Evolutionary conservation across 2,113 vertebrate species (phyloP).

Genomic region (Hydrolagus affinis): DNA sequence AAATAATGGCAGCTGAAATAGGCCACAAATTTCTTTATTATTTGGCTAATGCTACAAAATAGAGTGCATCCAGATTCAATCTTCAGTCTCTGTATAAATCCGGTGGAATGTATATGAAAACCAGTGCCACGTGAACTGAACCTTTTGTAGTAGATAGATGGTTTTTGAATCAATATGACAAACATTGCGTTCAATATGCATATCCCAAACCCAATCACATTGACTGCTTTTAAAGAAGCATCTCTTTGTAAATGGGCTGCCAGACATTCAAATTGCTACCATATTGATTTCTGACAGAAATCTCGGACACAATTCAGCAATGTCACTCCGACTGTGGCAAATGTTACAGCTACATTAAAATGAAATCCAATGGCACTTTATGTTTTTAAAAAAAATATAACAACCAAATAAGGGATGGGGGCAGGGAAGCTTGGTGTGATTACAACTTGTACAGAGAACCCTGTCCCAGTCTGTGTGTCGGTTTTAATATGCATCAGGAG

Average conservation of each 20-base stretch:
- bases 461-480: no score
- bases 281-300: background rate
- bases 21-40: background rate
- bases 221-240: background rate
- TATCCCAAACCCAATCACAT: background rate
- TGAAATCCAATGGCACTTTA: background rate
- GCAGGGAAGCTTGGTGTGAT: no score
- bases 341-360: background rate
- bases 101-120: background rate
- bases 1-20: background rate
- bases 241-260: background rate
- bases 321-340: background rate
- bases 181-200: background rate
- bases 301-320: background rate
- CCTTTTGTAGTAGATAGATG: background rate
- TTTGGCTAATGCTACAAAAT: background rate
- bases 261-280: background rate
- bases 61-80: background rate
- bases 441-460: no score
- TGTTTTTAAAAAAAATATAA: no score
- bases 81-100: background rate
- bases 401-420: no score
- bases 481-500: no score
- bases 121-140: background rate
- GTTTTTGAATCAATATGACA: background rate